Evolutionary conservation across 2,888 invertebrate species (phyloP).

Genomic region (Apeira syringaria): DNA sequence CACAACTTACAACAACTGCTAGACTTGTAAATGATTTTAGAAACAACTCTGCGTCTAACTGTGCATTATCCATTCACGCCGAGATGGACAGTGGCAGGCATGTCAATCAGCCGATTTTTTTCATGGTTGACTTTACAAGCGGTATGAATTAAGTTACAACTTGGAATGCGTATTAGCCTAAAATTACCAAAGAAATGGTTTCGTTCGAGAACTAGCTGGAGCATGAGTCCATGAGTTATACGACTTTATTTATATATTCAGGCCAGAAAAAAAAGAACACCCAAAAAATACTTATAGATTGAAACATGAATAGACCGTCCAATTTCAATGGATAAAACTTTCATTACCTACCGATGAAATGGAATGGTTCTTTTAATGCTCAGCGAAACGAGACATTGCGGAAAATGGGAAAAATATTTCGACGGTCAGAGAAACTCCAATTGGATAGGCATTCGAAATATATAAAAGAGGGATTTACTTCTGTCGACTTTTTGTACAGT

Average conservation of each 20-base stretch:
- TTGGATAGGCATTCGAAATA: conserved; percentile 15
- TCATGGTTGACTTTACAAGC: too few species aligned
- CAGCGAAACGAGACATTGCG: conserved; percentile 29
- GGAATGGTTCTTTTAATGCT: conserved; percentile 30
- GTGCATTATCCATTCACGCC: too few species aligned
- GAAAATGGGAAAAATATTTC: conserved; percentile 27
- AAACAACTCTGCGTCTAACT: too few species aligned
- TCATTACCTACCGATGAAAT: conserved; percentile 31
- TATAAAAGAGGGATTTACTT: conserved; percentile 33
- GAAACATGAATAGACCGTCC: conserved; percentile 20
- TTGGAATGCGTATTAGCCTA: too few species aligned
- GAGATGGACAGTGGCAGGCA: too few species aligned
- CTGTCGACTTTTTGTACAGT: conserved; percentile 33
- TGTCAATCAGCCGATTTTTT: too few species aligned
- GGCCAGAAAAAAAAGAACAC: background rate
- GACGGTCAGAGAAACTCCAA: conserved; percentile 22
- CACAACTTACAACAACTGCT: too few species aligned
- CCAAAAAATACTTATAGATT: conserved; percentile 14
- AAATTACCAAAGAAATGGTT: too few species aligned
- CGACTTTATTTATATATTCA: background rate
- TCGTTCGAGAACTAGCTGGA: too few species aligned
- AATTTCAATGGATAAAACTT: conserved; percentile 30
- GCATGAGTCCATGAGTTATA: too few species aligned
- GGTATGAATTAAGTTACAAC: too few species aligned
- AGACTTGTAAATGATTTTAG: too few species aligned